Conservation (phyloP, 2,888 invertebrate genomes). For the Nymphalis c-album region DNA sequence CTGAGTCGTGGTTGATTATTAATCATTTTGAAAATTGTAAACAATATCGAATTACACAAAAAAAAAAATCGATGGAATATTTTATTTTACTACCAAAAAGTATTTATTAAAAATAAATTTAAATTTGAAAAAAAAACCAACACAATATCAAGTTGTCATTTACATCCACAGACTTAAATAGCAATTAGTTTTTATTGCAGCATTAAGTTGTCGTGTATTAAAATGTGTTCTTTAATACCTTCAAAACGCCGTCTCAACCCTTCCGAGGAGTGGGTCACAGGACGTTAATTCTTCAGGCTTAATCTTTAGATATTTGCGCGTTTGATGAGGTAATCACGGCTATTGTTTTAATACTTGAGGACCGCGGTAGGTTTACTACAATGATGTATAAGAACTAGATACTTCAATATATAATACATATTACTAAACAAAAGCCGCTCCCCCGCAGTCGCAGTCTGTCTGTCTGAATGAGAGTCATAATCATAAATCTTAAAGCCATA, state of each 20-base stretch:
- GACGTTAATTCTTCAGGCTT: constrained; percentile 61
- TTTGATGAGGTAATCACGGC: constrained; percentile 69
- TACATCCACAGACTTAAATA: too few relatives aligned
- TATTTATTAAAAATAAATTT: too few relatives aligned
- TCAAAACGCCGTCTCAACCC: constrained; percentile 38
- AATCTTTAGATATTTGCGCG: constrained; percentile 64
- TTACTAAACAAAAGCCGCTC: too few relatives aligned
- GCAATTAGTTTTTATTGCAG: neutral
- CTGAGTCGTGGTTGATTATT: too few relatives aligned
- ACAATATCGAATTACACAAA: too few relatives aligned
- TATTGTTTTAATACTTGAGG: constrained; percentile 60
- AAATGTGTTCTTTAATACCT: constrained; percentile 4
- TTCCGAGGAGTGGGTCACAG: constrained; percentile 30
- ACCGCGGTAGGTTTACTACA: constrained; percentile 47
- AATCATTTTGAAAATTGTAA: too few relatives aligned
- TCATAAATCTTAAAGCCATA: too few relatives aligned
- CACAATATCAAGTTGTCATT: neutral
- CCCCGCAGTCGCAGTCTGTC: too few relatives aligned
- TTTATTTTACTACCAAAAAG: too few relatives aligned
- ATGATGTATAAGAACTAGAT: constrained; percentile 19
- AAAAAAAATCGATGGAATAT: too few relatives aligned
- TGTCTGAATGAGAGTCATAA: too few relatives aligned
- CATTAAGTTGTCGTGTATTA: neutral
- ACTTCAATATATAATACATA: neutral
- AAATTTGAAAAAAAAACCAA: too few relatives aligned